Percentiles rank a stretch among this genome's conserved stretches.
Evolutionary conservation across 2,797 vertebrate genomes (phyloP).

Genomic region (Phrynocephalus vlangalii): DNA sequence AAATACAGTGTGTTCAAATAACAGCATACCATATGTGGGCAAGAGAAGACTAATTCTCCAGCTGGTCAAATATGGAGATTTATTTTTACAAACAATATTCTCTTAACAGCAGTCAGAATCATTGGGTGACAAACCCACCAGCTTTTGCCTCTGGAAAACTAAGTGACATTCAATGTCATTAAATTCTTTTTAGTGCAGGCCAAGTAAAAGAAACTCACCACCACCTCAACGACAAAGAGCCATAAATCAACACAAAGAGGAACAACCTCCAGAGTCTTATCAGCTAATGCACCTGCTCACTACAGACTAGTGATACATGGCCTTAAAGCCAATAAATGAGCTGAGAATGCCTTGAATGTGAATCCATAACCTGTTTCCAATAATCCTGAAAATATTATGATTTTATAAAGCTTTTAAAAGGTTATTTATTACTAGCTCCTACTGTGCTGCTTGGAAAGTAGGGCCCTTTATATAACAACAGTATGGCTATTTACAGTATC

Average conservation of each 20-base stretch:
- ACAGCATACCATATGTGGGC: neutral
- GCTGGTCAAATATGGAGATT: constrained; percentile 45
- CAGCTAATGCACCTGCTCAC: neutral
- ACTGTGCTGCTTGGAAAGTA: too few relatives aligned
- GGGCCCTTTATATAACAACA: neutral
- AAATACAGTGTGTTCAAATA: constrained; percentile 51
- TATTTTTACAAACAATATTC: constrained; percentile 29
- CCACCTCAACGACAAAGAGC: neutral
- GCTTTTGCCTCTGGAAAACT: constrained; percentile 4
- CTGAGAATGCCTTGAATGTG: neutral
- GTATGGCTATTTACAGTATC: too few relatives aligned
- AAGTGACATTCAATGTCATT: neutral
- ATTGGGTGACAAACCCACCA: constrained; percentile 24
- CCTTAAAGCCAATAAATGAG: neutral
- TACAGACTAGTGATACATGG: neutral
- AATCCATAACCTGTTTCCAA: neutral
- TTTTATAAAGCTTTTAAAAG: too few relatives aligned
- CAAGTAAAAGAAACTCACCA: neutral
- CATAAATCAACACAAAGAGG: neutral
- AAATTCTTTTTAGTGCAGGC: neutral
- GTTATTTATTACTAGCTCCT: neutral
- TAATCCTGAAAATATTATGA: neutral
- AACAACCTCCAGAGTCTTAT: rapidly evolving
- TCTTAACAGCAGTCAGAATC: constrained; percentile 38
- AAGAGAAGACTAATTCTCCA: neutral